These are phyloP conservation scores for Hestina assimilis DNA, from an alignment of 1,140 invertebrate species.

Conservation along the genomic window DNA sequence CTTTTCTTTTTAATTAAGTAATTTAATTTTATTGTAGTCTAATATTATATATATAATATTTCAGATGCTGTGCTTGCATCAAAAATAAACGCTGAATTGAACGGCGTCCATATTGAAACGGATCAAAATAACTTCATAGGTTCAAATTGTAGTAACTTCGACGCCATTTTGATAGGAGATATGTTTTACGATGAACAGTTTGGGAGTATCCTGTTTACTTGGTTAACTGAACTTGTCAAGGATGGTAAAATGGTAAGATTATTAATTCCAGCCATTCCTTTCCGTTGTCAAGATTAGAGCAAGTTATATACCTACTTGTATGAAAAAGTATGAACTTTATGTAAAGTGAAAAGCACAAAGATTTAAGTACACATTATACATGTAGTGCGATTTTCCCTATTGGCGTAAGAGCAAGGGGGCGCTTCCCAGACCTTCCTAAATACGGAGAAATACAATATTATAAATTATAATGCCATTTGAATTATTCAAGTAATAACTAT, in stretches of 20 bases:
- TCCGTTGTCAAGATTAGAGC: no score
- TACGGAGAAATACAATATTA: no score
- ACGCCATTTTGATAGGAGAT: conserved; percentile 78
- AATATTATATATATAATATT: conserved; percentile 2
- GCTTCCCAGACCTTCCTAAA: no score
- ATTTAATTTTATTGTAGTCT: not conserved
- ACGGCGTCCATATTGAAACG: conserved; percentile 60
- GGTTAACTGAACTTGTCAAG: conserved; percentile 54
- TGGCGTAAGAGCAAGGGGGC: no score
- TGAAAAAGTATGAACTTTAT: no score
- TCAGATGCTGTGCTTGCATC: conserved; percentile 59
- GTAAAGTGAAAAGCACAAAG: no score
- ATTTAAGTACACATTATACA: no score
- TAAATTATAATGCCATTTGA: no score
- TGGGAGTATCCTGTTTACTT: conserved; percentile 63
- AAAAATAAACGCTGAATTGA: conserved; percentile 74
- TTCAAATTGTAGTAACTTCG: conserved; percentile 47
- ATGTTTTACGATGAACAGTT: conserved; percentile 80
- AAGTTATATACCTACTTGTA: no score
- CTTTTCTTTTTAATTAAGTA: not conserved
- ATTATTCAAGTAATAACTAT: no score
- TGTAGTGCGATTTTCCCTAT: no score
- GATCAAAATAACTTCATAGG: conserved; percentile 66
- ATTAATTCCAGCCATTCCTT: no score
- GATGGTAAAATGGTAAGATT: conserved; percentile 53